These are phyloP conservation scores for Pristionchus entomophagus DNA, from an alignment of 2,888 invertebrate species.

Conservation along the genomic window DNA sequence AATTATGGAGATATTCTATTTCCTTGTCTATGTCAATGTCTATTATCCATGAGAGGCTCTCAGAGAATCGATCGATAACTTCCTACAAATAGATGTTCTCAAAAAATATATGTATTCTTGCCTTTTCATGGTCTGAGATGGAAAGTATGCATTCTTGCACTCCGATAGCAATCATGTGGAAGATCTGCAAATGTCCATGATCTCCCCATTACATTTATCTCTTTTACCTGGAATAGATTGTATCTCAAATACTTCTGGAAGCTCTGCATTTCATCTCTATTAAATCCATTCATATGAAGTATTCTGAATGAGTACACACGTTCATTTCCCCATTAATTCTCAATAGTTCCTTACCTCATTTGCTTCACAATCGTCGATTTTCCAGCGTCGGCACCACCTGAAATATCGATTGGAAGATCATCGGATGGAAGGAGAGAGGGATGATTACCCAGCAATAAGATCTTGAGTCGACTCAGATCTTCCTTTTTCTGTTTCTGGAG, in stretches of 20 bases:
- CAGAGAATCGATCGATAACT: constrained; percentile 9
- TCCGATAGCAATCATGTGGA: constrained; percentile 41
- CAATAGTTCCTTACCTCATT: constrained; percentile 55
- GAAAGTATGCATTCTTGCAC: constrained; percentile 1
- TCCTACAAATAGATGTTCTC: too few relatives aligned
- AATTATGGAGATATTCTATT: background rate
- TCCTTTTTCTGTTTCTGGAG: constrained; percentile 30
- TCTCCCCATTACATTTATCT: background rate
- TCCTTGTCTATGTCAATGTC: constrained; percentile 37
- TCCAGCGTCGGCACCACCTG: constrained; percentile 55
- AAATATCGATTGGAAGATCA: background rate
- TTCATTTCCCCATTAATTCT: too few relatives aligned
- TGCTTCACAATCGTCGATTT: constrained; percentile 62
- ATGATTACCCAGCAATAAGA: constrained; percentile 13
- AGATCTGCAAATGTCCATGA: background rate
- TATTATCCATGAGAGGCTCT: constrained; percentile 36
- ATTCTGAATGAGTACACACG: constrained; percentile 33
- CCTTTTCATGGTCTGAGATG: background rate
- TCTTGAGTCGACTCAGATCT: constrained; percentile 44
- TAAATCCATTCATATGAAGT: constrained; percentile 43
- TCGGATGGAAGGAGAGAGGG: background rate
- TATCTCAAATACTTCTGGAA: constrained; percentile 45
- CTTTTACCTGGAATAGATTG: constrained; percentile 41
- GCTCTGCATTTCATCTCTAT: background rate
- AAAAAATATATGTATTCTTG: too few relatives aligned